Conservation (phyloP, 2,797 vertebrate genomes). For the Neomorphus geoffroyi region DNA sequence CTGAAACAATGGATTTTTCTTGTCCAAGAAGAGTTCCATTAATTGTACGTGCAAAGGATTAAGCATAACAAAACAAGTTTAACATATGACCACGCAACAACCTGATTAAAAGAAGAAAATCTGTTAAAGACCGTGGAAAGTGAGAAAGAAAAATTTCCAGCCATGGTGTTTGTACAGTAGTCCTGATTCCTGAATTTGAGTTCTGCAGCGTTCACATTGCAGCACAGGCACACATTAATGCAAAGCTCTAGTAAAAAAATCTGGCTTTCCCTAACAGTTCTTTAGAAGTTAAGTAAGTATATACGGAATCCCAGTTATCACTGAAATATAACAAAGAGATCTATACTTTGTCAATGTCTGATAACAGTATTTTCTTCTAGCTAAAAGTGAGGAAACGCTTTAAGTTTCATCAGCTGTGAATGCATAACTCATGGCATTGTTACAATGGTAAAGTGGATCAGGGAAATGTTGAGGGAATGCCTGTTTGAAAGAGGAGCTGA, state of each 20-base stretch:
- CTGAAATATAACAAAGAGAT: not conserved
- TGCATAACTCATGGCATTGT: not conserved
- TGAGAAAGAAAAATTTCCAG: constrained; percentile 21
- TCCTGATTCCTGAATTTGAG: not conserved
- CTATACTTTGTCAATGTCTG: not conserved
- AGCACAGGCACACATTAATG: not conserved
- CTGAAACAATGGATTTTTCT: constrained; percentile 5
- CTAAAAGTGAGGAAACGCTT: not conserved
- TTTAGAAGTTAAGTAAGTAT: not conserved
- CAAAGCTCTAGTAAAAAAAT: not conserved
- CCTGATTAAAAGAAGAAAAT: constrained; percentile 21
- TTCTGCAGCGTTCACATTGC: not conserved
- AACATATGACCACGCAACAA: not conserved
- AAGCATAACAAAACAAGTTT: constrained; percentile 1
- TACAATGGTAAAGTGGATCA: not conserved
- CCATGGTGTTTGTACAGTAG: not conserved
- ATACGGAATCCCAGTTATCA: not conserved
- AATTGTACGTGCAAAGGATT: constrained; percentile 1
- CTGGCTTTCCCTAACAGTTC: fast-evolving
- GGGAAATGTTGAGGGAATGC: not conserved
- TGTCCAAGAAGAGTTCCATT: not conserved
- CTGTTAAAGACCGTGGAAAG: not conserved
- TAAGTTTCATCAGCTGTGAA: not conserved
- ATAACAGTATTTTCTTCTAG: not conserved
- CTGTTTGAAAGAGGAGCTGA: not conserved